Evolutionary conservation across 2,888 invertebrate genomes (phyloP).

Genomic region (Leptothorax acervorum): DNA sequence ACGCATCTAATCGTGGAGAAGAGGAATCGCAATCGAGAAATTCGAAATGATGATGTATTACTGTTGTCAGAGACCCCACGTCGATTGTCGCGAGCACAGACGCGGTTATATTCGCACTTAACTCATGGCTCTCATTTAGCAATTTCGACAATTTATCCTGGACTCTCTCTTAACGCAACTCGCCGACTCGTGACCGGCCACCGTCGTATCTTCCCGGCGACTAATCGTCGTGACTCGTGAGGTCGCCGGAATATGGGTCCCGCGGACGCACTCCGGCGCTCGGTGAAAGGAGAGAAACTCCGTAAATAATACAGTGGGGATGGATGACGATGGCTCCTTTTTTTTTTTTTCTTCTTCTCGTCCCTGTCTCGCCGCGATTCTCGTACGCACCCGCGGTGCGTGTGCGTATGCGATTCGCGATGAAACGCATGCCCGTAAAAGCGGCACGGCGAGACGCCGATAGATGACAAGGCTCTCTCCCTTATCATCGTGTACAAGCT

Average conservation of each 20-base stretch:
- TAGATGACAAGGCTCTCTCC: conserved; percentile 12
- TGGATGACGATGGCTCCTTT: conserved; percentile 60
- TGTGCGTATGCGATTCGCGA: not conserved
- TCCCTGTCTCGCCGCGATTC: conserved; percentile 9
- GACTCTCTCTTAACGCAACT: not conserved
- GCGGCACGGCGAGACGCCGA: conserved; percentile 20
- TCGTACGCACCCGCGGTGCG: conserved; percentile 6
- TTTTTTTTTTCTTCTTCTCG: conserved; percentile 48
- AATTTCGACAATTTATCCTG: not conserved
- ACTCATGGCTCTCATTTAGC: not conserved
- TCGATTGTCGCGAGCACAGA: conserved; percentile 3
- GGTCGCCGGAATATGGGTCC: conserved; percentile 56
- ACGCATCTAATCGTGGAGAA: conserved; percentile 16
- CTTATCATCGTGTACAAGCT: not conserved
- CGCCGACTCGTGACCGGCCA: conserved; percentile 43
- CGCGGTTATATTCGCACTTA: conserved; percentile 9
- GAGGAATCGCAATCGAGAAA: not conserved
- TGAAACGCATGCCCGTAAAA: conserved; percentile 26
- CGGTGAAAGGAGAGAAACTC: conserved; percentile 76
- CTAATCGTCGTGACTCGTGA: conserved; percentile 55
- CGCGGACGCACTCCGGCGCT: conserved; percentile 55
- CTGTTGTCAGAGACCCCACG: not conserved
- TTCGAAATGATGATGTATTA: not conserved
- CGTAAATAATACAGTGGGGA: conserved; percentile 65
- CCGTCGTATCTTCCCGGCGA: conserved; percentile 58